Percentiles rank a stretch among this genome's conserved stretches.
Evolutionary conservation across 2,888 invertebrate species (phyloP).

Genomic region (Pantelozetes paolii): DNA sequence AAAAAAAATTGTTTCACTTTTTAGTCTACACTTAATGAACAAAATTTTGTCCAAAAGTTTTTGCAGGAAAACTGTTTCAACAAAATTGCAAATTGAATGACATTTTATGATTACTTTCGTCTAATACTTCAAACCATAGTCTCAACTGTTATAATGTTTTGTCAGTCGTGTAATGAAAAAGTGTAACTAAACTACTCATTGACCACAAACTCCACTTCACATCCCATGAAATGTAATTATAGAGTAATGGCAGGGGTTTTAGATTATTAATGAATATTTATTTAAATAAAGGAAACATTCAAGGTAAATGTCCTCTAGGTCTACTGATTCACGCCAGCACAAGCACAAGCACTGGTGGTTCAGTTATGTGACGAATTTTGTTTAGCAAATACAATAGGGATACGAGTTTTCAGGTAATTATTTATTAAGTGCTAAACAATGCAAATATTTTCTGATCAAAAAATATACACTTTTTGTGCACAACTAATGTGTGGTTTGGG

Average conservation of each 20-base stretch:
- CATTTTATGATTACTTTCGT: too few species aligned
- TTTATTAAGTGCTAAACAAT: not conserved
- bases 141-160: not conserved
- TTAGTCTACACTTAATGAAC: too few species aligned
- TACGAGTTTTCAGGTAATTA: not conserved
- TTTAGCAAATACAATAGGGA: not conserved
- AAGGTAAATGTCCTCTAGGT: constrained; percentile 32
- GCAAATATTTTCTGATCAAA: not conserved
- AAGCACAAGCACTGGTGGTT: not conserved
- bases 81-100: too few species aligned
- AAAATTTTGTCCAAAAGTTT: too few species aligned
- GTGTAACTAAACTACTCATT: too few species aligned
- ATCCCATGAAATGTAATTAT: not conserved
- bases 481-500: not conserved
- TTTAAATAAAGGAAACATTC: constrained; percentile 18
- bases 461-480: not conserved
- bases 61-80: too few species aligned
- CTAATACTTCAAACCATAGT: not conserved
- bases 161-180: not conserved
- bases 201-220: not conserved
- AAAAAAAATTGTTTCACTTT: too few species aligned
- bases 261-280: not conserved
- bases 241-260: not conserved
- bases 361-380: not conserved
- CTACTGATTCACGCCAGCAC: not conserved